A percentile compares a stretch with the other conserved stretches of the same genome.
phyloP scores from a whole-genome alignment of 2,888 invertebrate species.

The Alcis repandata region DNA sequence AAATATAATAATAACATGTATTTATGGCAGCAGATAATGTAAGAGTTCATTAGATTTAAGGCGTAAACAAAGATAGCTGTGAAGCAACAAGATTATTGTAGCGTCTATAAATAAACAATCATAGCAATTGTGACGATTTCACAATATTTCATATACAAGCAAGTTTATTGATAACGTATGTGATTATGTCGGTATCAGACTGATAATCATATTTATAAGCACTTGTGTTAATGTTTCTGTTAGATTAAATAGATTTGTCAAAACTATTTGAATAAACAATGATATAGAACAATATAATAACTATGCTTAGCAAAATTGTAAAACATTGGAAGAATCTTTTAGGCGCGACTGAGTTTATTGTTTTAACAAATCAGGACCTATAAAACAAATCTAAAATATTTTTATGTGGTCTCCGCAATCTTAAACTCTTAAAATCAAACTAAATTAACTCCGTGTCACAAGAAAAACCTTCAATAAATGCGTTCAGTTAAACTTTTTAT shows the following conservation, averaged over 20 bases:
- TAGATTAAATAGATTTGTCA: no score
- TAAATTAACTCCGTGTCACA: neutral
- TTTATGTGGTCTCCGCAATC: neutral
- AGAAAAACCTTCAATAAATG: no score
- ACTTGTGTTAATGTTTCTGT: no score
- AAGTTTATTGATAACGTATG: neutral
- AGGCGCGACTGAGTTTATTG: no score
- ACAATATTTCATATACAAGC: neutral
- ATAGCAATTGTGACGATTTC: neutral
- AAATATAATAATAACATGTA: neutral
- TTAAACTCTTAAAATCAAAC: neutral
- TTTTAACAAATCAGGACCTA: no score
- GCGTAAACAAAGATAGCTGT: conserved; percentile 5
- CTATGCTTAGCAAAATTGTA: no score
- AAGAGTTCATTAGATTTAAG: neutral
- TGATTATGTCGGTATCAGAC: neutral
- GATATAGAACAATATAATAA: no score
- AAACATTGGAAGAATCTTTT: no score
- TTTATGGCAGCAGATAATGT: neutral
- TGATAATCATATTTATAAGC: neutral
- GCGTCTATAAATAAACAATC: conserved; percentile 4
- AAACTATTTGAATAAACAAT: neutral
- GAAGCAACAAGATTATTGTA: neutral
- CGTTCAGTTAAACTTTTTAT: conserved; percentile 2
- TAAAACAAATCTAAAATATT: neutral